phyloP scores from a whole-genome alignment of 35 echinoderm and acorn worm genomes.

The Antedon bifida region DNA sequence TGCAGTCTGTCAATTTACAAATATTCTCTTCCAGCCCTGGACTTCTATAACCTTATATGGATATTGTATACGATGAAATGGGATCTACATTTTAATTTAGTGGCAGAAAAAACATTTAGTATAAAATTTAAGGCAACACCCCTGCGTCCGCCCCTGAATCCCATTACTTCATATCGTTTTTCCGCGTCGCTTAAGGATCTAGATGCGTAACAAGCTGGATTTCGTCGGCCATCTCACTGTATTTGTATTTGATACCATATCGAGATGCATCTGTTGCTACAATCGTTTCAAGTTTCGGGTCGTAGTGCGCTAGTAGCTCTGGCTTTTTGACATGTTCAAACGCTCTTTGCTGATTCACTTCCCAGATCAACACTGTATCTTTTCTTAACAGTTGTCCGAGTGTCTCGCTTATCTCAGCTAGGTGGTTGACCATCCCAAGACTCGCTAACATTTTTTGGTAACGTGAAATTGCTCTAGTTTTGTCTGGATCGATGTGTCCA shows the following conservation, averaged over 20 bases:
- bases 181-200: slow-evolving; percentile 18
- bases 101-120: too few relatives aligned
- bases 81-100: too few relatives aligned
- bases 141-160: too few relatives aligned
- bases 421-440: slow-evolving; percentile 20
- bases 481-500: slow-evolving; percentile 15
- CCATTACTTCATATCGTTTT: slow-evolving; percentile 36
- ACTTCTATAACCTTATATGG: too few relatives aligned
- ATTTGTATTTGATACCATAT: slow-evolving; percentile 11
- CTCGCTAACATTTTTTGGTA: slow-evolving; percentile 10
- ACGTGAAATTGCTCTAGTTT: slow-evolving; percentile 5
- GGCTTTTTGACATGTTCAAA: slow-evolving; percentile 16
- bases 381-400: slow-evolving; percentile 12
- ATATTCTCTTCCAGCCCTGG: too few relatives aligned
- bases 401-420: slow-evolving; percentile 14
- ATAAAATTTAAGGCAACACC: too few relatives aligned
- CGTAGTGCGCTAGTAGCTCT: slow-evolving; percentile 18
- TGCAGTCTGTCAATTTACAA: too few relatives aligned
- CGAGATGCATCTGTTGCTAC: slow-evolving; percentile 18
- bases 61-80: too few relatives aligned
- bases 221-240: slow-evolving; percentile 4
- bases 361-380: slow-evolving; percentile 30
- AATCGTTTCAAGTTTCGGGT: slow-evolving; percentile 21
- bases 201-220: slow-evolving; percentile 6
- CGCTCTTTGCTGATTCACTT: neutral